phyloP scores from a whole-genome alignment of 2,113 vertebrate genomes.

The Bothrops jararaca region DNA sequence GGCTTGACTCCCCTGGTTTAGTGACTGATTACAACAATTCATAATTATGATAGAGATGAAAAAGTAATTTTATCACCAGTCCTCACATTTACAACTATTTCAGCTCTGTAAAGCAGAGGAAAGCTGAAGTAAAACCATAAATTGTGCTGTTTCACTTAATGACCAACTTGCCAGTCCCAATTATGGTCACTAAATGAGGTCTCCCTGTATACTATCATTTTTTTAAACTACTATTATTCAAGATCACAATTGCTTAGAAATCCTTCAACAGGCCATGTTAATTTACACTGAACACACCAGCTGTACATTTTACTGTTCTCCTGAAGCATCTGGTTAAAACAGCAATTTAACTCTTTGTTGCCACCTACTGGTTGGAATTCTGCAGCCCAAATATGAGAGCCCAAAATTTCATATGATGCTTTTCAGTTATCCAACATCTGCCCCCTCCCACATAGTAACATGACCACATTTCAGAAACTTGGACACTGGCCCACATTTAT shows the following conservation, averaged over 20 bases:
- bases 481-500: neutral
- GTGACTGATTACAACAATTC: neutral
- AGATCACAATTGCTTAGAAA: constrained; percentile 6
- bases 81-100: neutral
- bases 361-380: neutral
- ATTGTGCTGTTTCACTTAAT: neutral
- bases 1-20: neutral
- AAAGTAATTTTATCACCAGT: neutral
- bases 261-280: neutral
- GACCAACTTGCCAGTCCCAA: neutral
- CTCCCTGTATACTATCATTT: neutral
- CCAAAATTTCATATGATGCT: neutral
- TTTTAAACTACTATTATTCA: neutral
- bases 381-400: neutral
- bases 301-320: neutral
- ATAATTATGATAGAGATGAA: neutral
- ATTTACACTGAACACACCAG: neutral
- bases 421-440: constrained; percentile 8
- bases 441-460: neutral
- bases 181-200: neutral
- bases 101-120: neutral
- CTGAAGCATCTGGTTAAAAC: constrained; percentile 1
- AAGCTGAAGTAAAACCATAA: neutral
- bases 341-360: neutral
- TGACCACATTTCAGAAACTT: neutral